A percentile compares a stretch with the other conserved stretches of the same genome.
Evolutionary conservation across 53 echinoderm and acorn worm genomes (phyloP).

Genomic region (Apostichopus leukothele): DNA sequence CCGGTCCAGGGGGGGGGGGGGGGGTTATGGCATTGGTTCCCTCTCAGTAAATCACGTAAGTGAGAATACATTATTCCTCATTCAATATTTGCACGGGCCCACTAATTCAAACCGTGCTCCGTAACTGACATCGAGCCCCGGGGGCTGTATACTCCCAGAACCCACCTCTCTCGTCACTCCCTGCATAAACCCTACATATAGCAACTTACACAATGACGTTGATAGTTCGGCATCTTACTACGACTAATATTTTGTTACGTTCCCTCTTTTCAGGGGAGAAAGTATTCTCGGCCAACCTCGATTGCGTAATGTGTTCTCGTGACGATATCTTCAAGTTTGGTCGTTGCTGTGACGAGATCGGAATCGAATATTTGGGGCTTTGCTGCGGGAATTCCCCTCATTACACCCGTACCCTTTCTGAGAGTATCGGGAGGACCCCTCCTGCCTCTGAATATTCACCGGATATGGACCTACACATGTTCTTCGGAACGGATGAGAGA

Average conservation of each 20-base stretch:
- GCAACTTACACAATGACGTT: no score
- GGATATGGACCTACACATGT: conserved; percentile 63
- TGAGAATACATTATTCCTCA: no score
- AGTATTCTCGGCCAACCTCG: conserved; percentile 61
- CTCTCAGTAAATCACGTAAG: no score
- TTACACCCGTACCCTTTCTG: conserved; percentile 76
- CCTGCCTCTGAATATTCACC: conserved; percentile 76
- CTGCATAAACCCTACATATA: no score
- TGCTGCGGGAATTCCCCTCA: conserved; percentile 93
- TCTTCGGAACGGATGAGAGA: conserved; percentile 46
- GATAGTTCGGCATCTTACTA: no score
- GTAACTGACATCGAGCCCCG: no score
- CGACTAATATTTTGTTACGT: not conserved
- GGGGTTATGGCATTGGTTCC: no score
- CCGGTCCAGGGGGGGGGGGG: no score
- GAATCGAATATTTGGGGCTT: conserved; percentile 78
- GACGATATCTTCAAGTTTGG: conserved; percentile 70
- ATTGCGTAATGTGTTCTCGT: conserved; percentile 63
- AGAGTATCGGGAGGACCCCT: conserved; percentile 73
- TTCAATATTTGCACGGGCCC: no score
- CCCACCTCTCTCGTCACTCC: no score
- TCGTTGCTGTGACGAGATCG: conserved; percentile 64
- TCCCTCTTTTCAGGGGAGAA: not conserved
- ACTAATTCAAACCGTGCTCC: no score
- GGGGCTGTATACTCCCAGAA: no score